Base-by-base conservation (phyloP, 1,140 invertebrate species). In the Eumeta japonica region DNA sequence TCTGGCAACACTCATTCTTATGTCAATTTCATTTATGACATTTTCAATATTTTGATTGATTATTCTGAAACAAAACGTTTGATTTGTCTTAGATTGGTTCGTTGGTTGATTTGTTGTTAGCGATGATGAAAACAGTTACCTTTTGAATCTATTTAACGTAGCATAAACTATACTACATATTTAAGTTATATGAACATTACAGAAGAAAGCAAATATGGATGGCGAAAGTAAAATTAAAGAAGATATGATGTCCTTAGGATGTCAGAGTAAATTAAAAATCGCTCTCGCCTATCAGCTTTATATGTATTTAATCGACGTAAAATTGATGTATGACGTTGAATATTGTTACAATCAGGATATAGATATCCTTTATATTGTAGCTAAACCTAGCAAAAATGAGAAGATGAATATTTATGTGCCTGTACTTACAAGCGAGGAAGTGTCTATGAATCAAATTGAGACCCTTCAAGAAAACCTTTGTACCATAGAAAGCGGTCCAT, bases 261-360 rank as follows among this genome's bases (percentile, higher is more conserved):
- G 70, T 34, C 45, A 43, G 7, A 59, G 56, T 12, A 55, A 62
- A 3, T 45, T 55, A 20, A 70, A 71, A 50, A 55, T 74, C n/a
- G 41, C 58, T 1, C 37, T 74, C 3, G 65, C 65, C 0, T 71
- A 55, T 35, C 43, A 60, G 27, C 41, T 74, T 10, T 74, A 74
- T 32, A 54, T 71, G 11, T 45, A 67, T 44, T 55, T 74, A 32
- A 55, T 74, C 0, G 70, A 74, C 32, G 49, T 64, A 35, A 68
- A 71, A 48, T 41, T 62, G 0, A 74, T 74, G 70, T 70, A 74
- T 31, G 70, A 74, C 27, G 67, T 64, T 0, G 70, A 74, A 50
- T 74, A 74, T 39, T 74, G 66, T 37, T 74, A 61, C 28, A 71
- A 74, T 31, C 62, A 53, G 31, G 70, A 74, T 16, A 61, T 74